Evolutionary conservation across 2,113 vertebrate species (phyloP), one percentile per base, ranked within the genome.

Genomic region (Oophaga pumilio): DNA sequence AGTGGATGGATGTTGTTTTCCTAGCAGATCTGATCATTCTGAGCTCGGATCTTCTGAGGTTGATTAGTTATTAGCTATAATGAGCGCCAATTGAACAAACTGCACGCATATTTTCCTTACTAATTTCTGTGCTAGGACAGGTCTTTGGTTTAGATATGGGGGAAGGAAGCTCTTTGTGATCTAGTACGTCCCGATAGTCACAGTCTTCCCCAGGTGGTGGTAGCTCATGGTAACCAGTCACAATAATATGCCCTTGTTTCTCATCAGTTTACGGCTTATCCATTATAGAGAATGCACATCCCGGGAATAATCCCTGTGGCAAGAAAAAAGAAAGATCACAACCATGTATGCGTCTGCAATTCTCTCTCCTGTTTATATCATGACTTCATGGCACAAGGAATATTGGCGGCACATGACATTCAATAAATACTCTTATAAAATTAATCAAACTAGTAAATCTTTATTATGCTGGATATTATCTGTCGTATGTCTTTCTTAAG

Each of bases 1-100:
- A 97, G 96, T 96, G 96, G 95, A 95, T 91, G 94, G 94, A 95
- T 96, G 96, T 96, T 96, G 94, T 96, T 96, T 96, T 96, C 94
- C 94, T 95, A 93, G 91, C 94, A 94, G 93, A 95, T 95, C 92
- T 93, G 93, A 94, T 95, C 90, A 94, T 94, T 95, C 93, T 90
- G 92, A 92, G 91, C 93, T 94, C 89, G 90, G 88, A 96, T 94
- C 93, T 94, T 85, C 12, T 26, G 85, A 94, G 92, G 90, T 91
- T 91, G 94, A 91, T 93, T 95, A 92, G 90, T 94, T 95, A 93
- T 94, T 94, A 94, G 93, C 91, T 93, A 91, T 94, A 94, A 93
- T 93, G 91, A 92, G 90, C 92, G 93, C 91, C 93, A 92, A 74
- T 91, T 49, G 89, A 92, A 90, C 89, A 43, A 0, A 90, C 91